Percentiles rank a stretch among this genome's conserved stretches.
phyloP scores from a whole-genome alignment of 2,113 vertebrate genomes.

The Actenoides lindsayi region DNA sequence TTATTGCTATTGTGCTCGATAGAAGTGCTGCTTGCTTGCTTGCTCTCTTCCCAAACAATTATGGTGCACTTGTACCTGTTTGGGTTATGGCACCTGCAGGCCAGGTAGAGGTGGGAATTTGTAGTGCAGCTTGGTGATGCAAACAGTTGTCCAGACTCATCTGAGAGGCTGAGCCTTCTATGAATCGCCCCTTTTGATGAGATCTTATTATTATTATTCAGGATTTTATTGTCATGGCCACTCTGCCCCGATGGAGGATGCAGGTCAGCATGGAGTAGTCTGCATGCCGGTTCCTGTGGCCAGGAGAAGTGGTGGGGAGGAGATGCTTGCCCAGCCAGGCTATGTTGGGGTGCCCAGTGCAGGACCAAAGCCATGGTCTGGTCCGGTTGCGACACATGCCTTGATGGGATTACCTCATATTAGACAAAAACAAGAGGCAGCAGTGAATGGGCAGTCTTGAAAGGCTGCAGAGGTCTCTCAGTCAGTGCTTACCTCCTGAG shows the following conservation, averaged over 20 bases:
- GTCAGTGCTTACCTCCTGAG: neutral
- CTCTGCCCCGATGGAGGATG: neutral
- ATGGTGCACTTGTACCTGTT: neutral
- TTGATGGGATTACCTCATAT: neutral
- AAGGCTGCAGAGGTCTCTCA: neutral
- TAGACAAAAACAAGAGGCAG: neutral
- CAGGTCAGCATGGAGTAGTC: neutral
- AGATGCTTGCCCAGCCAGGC: rapidly evolving
- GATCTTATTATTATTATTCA: neutral
- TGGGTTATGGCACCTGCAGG: neutral
- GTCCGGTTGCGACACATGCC: rapidly evolving
- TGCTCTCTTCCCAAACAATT: neutral
- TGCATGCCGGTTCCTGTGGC: rapidly evolving
- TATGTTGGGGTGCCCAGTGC: rapidly evolving
- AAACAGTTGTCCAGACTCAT: neutral
- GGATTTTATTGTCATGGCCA: neutral
- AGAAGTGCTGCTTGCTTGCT: neutral
- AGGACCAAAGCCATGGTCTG: neutral
- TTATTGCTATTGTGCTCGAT: neutral
- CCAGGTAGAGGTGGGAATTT: neutral
- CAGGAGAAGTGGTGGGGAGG: neutral
- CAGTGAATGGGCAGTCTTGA: neutral
- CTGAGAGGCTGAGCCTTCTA: neutral
- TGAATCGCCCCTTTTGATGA: neutral
- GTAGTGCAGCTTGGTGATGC: neutral